phyloP scores from a whole-genome alignment of 2,888 invertebrate genomes.

The Apamea crenata region DNA sequence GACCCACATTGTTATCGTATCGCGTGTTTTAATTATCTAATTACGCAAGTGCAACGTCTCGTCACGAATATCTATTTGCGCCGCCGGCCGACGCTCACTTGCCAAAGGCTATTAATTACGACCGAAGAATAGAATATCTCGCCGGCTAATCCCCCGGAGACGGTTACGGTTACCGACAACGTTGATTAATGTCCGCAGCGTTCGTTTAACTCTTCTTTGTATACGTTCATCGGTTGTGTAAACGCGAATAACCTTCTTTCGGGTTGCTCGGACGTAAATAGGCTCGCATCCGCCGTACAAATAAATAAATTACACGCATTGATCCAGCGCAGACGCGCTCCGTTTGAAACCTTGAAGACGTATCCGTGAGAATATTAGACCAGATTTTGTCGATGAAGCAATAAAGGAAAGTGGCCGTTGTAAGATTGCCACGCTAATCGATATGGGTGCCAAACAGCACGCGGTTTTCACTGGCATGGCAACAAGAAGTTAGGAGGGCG shows the following conservation, averaged over 20 bases:
- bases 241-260: conserved; percentile 86
- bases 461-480: conserved; percentile 75
- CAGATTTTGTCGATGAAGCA: conserved; percentile 74
- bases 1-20: conserved; percentile 80
- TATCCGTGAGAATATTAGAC: conserved; percentile 71
- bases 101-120: conserved; percentile 90
- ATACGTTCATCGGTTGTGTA: conserved; percentile 82
- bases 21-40: conserved; percentile 84
- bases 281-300: conserved; percentile 81
- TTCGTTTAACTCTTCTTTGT: conserved; percentile 87
- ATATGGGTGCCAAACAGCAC: conserved; percentile 74
- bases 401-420: conserved; percentile 77
- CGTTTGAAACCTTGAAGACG: conserved; percentile 77
- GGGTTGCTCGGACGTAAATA: conserved; percentile 83
- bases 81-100: conserved; percentile 84
- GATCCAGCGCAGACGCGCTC: conserved; percentile 80
- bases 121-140: conserved; percentile 88
- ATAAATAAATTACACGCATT: conserved; percentile 83
- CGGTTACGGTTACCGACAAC: conserved; percentile 88
- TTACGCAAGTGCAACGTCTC: conserved; percentile 83
- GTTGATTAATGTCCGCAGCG: conserved; percentile 88
- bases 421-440: conserved; percentile 70
- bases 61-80: conserved; percentile 84
- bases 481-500: conserved; percentile 70
- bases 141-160: conserved; percentile 88